phyloP scores from a whole-genome alignment of 2,113 vertebrate species.

The Megaleporinus macrocephalus region DNA sequence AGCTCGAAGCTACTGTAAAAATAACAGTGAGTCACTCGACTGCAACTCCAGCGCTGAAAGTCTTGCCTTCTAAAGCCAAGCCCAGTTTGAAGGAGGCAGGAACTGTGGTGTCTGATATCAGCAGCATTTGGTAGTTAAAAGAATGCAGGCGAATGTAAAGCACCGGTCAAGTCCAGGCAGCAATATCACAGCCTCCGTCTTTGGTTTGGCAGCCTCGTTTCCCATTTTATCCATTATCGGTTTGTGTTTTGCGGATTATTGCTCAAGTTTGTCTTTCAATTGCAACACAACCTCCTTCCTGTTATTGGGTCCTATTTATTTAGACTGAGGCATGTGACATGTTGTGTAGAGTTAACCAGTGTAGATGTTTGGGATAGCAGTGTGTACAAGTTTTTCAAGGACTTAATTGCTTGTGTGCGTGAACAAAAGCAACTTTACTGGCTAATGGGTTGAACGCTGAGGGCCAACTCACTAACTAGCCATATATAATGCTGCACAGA shows the following conservation, averaged over 20 bases:
- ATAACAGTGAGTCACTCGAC: slow-evolving; percentile 27
- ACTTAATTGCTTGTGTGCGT: neutral
- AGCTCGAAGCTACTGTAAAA: neutral
- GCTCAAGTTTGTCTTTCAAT: neutral
- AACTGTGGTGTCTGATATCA: neutral
- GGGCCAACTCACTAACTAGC: neutral
- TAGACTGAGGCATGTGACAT: neutral
- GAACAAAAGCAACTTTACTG: neutral
- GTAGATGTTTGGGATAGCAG: neutral
- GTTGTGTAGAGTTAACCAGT: neutral
- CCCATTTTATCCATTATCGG: neutral
- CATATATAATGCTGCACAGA: neutral
- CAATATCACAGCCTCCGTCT: neutral
- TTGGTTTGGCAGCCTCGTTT: neutral
- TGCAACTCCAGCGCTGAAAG: neutral
- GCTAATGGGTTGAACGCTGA: neutral
- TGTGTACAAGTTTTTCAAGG: neutral
- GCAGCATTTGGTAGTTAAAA: neutral
- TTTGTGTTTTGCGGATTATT: neutral
- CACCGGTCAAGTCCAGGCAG: neutral
- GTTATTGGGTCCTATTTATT: slow-evolving; percentile 1
- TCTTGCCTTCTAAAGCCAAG: slow-evolving; percentile 6
- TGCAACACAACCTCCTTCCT: slow-evolving; percentile 1
- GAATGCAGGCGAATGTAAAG: slow-evolving; percentile 14
- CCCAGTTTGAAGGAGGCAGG: neutral